phyloP scores from a whole-genome alignment of 2,797 vertebrate genomes.

The Aphelocoma californica region DNA sequence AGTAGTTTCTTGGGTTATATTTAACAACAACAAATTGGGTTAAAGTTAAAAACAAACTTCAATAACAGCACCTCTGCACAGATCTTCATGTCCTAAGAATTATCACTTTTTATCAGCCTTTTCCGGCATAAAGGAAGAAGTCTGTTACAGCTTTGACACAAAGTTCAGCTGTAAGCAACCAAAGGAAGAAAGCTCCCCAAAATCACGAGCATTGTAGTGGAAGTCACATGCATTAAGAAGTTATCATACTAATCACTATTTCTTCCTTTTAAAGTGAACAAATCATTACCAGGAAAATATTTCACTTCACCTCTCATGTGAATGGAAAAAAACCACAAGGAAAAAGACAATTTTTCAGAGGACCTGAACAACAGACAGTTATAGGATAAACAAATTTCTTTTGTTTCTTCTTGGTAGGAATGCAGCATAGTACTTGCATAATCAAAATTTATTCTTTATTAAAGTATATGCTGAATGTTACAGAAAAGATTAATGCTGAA shows the following conservation, averaged over 20 bases:
- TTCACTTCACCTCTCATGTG: background rate
- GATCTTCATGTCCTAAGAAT: background rate
- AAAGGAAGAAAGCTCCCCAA: background rate
- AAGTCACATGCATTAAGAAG: background rate
- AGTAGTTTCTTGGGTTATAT: background rate
- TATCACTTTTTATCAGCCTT: background rate
- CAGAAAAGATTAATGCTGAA: background rate
- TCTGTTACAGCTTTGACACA: background rate
- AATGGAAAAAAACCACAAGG: background rate
- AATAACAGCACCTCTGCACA: background rate
- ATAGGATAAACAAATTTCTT: background rate
- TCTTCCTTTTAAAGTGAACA: background rate
- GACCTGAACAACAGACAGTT: background rate
- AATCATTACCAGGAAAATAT: background rate
- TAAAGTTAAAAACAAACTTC: background rate
- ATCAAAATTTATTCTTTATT: background rate
- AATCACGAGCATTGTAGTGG: background rate
- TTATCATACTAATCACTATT: background rate
- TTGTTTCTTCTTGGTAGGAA: background rate
- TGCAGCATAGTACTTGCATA: background rate
- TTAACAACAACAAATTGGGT: background rate
- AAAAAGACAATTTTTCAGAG: background rate
- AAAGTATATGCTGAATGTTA: background rate
- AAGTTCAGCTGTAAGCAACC: background rate
- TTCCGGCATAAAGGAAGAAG: background rate